Percentiles rank a stretch among this genome's conserved stretches.
phyloP scores from a whole-genome alignment of 2,113 vertebrate genomes.

The Podarcis raffonei region DNA sequence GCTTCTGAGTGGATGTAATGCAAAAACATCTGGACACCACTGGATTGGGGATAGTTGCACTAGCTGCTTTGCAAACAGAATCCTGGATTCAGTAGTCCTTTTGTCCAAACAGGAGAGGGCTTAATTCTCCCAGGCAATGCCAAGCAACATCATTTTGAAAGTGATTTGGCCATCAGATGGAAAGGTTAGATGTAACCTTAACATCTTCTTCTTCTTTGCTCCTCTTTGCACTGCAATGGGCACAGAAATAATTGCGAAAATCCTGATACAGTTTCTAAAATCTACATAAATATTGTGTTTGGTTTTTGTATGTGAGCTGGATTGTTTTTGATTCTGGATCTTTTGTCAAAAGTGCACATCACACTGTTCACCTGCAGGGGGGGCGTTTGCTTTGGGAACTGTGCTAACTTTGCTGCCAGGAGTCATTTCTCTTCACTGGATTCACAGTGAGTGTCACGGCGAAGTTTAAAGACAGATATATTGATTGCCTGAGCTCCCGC shows the following conservation, averaged over 20 bases:
- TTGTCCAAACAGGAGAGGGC: background rate
- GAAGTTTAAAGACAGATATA: conserved; percentile 15
- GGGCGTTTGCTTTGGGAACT: conserved; percentile 46
- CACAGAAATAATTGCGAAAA: background rate
- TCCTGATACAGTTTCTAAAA: background rate
- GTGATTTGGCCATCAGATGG: background rate
- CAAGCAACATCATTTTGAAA: background rate
- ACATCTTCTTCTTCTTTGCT: background rate
- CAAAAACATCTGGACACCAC: too few species aligned
- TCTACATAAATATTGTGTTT: background rate
- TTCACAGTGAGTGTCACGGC: background rate
- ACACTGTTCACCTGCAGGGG: conserved; percentile 57
- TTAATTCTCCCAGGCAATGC: background rate
- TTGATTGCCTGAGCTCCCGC: background rate
- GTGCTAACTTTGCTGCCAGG: rapidly evolving
- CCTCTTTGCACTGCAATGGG: background rate
- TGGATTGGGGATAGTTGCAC: background rate
- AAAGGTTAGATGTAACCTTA: background rate
- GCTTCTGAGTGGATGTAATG: too few species aligned
- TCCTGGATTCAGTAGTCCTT: background rate
- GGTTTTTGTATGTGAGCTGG: background rate
- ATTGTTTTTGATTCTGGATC: background rate
- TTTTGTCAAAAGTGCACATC: background rate
- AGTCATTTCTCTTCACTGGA: background rate
- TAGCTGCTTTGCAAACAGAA: background rate